A percentile compares a stretch with the other conserved stretches of the same genome.
These are phyloP conservation scores for Calypte anna DNA, from an alignment of 2,113 vertebrate species.

Conservation along the genomic window DNA sequence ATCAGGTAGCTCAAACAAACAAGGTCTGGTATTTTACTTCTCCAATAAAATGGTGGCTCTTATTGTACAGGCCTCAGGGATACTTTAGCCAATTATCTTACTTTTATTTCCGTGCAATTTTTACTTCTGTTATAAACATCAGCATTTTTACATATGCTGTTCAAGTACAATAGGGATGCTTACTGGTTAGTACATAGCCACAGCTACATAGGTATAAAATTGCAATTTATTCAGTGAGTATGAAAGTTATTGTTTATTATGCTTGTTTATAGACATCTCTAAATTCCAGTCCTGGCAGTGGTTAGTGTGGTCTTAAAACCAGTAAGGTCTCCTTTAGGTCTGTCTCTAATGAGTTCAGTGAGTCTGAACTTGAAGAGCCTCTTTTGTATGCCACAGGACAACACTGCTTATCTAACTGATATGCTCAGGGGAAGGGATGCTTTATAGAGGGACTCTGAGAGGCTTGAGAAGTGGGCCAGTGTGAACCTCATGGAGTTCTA, in stretches of 20 bases:
- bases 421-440: background rate
- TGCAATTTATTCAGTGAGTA: background rate
- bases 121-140: background rate
- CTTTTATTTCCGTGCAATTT: background rate
- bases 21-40: background rate
- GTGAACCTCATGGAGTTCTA: background rate
- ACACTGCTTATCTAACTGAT: background rate
- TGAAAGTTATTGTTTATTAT: background rate
- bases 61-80: background rate
- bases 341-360: background rate
- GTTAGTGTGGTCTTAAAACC: background rate
- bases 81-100: background rate
- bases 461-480: background rate
- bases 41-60: background rate
- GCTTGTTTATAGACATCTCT: background rate
- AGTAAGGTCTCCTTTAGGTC: background rate
- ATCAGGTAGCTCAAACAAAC: background rate
- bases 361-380: background rate
- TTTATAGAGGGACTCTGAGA: background rate
- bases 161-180: background rate
- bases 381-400: background rate
- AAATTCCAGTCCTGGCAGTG: background rate
- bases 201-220: background rate
- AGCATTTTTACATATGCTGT: background rate
- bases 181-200: background rate